These are phyloP conservation scores for Furcula furcula DNA, from an alignment of 2,888 invertebrate genomes.

Conservation along the genomic window DNA sequence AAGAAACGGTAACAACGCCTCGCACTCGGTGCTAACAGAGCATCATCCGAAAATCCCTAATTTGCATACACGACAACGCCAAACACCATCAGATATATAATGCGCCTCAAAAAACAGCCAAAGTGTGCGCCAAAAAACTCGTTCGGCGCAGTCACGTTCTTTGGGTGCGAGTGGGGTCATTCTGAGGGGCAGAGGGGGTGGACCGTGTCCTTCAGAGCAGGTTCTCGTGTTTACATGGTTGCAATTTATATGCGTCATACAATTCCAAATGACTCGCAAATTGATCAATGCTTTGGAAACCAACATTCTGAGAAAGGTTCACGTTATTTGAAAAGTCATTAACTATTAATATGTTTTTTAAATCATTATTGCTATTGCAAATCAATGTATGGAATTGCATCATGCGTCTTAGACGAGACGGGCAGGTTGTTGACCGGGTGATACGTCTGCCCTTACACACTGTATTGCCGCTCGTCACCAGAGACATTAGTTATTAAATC, in stretches of 20 bases:
- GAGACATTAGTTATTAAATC: too few species aligned
- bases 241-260: constrained; percentile 21
- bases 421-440: too few species aligned
- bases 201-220: not conserved
- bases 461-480: too few species aligned
- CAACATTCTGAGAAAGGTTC: constrained; percentile 22
- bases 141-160: constrained; percentile 41
- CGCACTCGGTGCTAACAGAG: not conserved
- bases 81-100: constrained; percentile 31
- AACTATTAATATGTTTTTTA: too few species aligned
- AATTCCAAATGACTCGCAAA: constrained; percentile 23
- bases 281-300: constrained; percentile 19
- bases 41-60: constrained; percentile 14
- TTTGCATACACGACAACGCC: constrained; percentile 29
- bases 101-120: constrained; percentile 20
- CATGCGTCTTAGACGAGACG: too few species aligned
- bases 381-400: too few species aligned
- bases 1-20: not conserved
- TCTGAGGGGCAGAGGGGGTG: not conserved
- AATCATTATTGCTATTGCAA: too few species aligned
- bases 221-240: constrained; percentile 8
- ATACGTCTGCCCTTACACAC: too few species aligned
- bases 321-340: constrained; percentile 10
- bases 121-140: constrained; percentile 31
- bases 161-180: not conserved